phyloP scores from a whole-genome alignment of 2,888 invertebrate genomes.

The Rhynchonema sp. region DNA sequence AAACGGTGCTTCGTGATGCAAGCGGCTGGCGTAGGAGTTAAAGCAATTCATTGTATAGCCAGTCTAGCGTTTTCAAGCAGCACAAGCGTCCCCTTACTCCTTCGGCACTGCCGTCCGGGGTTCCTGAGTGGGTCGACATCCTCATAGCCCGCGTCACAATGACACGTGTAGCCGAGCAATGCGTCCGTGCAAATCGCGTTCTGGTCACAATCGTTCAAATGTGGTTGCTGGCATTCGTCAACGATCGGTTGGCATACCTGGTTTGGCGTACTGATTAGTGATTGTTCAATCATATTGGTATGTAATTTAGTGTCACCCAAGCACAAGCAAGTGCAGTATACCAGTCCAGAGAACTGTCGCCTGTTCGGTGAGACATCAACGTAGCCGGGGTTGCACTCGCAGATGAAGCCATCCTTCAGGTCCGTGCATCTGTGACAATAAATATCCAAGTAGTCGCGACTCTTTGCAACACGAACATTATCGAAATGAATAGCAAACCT shows the following conservation, averaged over 20 bases:
- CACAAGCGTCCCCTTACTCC: conserved; percentile 15
- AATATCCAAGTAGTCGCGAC: too few relatives aligned
- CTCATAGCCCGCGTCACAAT: conserved; percentile 21
- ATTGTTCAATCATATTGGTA: neutral
- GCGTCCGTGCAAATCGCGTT: conserved; percentile 25
- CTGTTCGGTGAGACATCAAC: conserved; percentile 27
- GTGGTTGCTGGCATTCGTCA: conserved; percentile 18
- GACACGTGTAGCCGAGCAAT: conserved; percentile 19
- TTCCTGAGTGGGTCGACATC: conserved; percentile 24
- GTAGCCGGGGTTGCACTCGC: conserved; percentile 25
- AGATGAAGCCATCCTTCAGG: conserved; percentile 21
- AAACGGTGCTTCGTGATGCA: too few relatives aligned
- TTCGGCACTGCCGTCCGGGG: conserved; percentile 23
- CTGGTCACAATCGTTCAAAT: conserved; percentile 6
- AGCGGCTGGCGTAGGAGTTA: too few relatives aligned
- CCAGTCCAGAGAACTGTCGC: conserved; percentile 10
- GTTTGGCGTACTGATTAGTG: conserved; percentile 13
- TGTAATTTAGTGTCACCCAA: too few relatives aligned
- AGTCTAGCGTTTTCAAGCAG: too few relatives aligned
- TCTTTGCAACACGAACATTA: too few relatives aligned
- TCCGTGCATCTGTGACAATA: conserved; percentile 22
- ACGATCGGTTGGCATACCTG: conserved; percentile 20
- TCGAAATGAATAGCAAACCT: too few relatives aligned
- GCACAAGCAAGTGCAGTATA: too few relatives aligned
- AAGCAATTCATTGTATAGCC: too few relatives aligned